Evolutionary conservation across 2,113 vertebrate species (phyloP).

Genomic region (Sigmodon hispidus): DNA sequence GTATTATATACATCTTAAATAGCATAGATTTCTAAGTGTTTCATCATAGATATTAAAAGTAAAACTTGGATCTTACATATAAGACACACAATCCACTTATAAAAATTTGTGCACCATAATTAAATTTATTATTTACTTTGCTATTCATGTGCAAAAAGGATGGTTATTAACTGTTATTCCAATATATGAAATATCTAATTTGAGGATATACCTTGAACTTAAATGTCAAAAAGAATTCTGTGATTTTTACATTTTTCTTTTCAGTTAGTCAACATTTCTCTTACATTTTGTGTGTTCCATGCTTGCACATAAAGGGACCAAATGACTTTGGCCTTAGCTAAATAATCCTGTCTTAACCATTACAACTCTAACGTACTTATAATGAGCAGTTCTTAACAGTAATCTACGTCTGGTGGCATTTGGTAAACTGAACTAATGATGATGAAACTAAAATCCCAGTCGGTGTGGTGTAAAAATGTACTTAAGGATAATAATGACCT

Average conservation of each 20-base stretch:
- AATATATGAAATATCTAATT: constrained; percentile 1
- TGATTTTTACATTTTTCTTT: background rate
- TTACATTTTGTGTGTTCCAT: constrained; percentile 25
- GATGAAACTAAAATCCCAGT: constrained; percentile 82
- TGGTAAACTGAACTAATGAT: constrained; percentile 78
- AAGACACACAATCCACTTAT: background rate
- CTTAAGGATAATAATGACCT: constrained; percentile 68
- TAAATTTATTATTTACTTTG: background rate
- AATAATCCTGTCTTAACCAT: constrained; percentile 3
- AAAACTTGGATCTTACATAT: constrained; percentile 18
- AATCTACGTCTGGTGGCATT: constrained; percentile 76
- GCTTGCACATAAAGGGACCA: constrained; percentile 37
- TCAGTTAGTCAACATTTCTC: constrained; percentile 60
- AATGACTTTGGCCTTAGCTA: constrained; percentile 46
- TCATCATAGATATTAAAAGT: constrained; percentile 4
- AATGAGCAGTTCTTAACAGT: constrained; percentile 65
- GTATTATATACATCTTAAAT: background rate
- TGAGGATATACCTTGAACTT: constrained; percentile 17
- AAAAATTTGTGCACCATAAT: background rate
- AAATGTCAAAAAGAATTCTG: constrained; percentile 34
- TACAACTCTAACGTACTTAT: constrained; percentile 42
- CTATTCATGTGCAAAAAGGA: background rate
- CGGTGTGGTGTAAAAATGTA: constrained; percentile 73
- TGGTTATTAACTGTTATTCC: constrained; percentile 17
- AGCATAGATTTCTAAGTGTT: background rate